Base-by-base conservation (phyloP, 2,888 invertebrate species). In the Catocala fraxini region DNA sequence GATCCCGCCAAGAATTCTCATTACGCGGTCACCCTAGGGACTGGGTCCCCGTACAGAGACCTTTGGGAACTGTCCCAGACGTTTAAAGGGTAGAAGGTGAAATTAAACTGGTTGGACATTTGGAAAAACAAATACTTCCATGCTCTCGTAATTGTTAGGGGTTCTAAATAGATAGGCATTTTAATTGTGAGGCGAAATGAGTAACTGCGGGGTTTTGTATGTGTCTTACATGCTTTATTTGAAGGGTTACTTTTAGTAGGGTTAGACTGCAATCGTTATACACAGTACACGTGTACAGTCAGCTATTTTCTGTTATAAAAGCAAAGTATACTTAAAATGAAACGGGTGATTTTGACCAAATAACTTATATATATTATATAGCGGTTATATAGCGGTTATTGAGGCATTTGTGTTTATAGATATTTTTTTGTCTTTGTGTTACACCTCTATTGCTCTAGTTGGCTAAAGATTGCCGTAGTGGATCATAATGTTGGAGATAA, bases 1-100 rank as follows among this genome's bases (percentile, higher is more conserved):
- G 80, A 73, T 72, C 72, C 73, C 77, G 64, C 77, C 74, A 82
- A 81, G 87, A 83, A 86, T 85, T 85, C 86, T 83, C 86, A 86
- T 87, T 87, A 86, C 79, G 77, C 62, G 82, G 65, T 73, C 56
- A 65, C 78, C 75, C 76, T 51, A 62, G 58, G 66, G 62, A 54
- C 56, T 15, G 59, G 34, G 65, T 59, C 68, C 25, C 25, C 25
- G 25, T 6, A 45, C 45, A 9, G 53, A 33, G n/a, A 47, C 80
- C 79, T 71, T 69, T 63, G 73, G 64, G 64, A 53, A 59, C 35
- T 41, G 34, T 48, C 69, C 75, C 64, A 13, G 60, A 57, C 65
- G 59, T 51, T 46, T 52, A 70, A 81, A 75, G 79, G 79, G 80
- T 79, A 70, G 54, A 25, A 75, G 52, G 61, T 73, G 62, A 60